Percentiles rank a stretch among this genome's conserved stretches.
Conservation (phyloP, 2,797 vertebrate genomes). For the Iguana delicatissima region DNA sequence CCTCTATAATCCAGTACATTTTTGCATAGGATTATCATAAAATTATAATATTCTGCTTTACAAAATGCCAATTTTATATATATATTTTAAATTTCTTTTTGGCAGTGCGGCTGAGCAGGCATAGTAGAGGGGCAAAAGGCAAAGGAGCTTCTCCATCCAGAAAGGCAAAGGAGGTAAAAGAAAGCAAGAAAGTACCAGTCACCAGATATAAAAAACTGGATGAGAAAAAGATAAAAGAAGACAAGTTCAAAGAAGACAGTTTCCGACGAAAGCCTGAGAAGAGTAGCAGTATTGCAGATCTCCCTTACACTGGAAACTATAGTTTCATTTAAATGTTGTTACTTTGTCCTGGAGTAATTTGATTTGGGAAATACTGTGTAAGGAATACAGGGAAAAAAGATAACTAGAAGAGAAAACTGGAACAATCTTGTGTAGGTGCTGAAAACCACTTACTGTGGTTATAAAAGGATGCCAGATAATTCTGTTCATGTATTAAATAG, state of each 20-base stretch:
- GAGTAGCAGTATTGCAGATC: conserved; percentile 24
- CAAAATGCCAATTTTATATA: conserved; percentile 9
- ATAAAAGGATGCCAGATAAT: neutral
- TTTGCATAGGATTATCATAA: neutral
- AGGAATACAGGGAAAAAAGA: neutral
- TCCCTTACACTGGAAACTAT: conserved; percentile 52
- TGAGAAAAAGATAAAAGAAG: neutral
- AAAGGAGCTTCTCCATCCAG: neutral
- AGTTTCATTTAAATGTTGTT: conserved; percentile 36
- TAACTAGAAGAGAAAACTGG: neutral
- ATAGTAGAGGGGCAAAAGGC: neutral
- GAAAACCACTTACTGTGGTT: neutral
- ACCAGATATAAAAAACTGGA: neutral
- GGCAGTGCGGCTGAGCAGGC: neutral
- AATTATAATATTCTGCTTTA: neutral
- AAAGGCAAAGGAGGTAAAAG: neutral
- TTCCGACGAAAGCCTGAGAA: neutral
- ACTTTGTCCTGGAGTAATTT: neutral
- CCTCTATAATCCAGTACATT: neutral
- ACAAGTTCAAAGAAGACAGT: neutral
- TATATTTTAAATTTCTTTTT: neutral
- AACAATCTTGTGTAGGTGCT: neutral
- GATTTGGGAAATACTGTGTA: conserved; percentile 1
- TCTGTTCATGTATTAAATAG: neutral
- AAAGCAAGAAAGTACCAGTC: neutral